Evolutionary conservation across 2,888 invertebrate genomes (phyloP).

Genomic region (Myathropa florea): DNA sequence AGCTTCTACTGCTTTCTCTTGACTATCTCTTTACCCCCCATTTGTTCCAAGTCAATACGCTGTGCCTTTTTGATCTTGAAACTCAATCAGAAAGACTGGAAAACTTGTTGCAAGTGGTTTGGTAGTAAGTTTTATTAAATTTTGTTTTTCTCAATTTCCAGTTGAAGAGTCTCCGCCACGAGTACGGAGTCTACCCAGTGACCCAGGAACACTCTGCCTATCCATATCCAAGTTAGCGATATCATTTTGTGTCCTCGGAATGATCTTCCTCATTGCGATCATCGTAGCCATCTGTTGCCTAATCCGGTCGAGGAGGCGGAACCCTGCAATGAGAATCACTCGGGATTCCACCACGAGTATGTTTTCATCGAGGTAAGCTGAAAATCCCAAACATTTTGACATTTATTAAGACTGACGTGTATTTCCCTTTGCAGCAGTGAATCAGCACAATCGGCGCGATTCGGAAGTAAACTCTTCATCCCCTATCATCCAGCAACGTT

Average conservation of each 20-base stretch:
- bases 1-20: too few species aligned
- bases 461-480: constrained; percentile 78
- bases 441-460: constrained; percentile 79
- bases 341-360: constrained; percentile 75
- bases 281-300: constrained; percentile 86
- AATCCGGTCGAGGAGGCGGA: constrained; percentile 82
- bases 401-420: neutral
- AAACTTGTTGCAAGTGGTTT: too few species aligned
- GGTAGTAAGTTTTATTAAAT: too few species aligned
- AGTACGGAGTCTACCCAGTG: constrained; percentile 75
- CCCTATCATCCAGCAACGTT: constrained; percentile 79
- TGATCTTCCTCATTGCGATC: constrained; percentile 87
- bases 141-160: constrained; percentile 59
- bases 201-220: constrained; percentile 83
- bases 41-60: too few species aligned
- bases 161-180: constrained; percentile 78
- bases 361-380: constrained; percentile 77
- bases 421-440: constrained; percentile 76
- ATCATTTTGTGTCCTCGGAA: constrained; percentile 87
- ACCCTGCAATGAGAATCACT: constrained; percentile 55
- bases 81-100: too few species aligned
- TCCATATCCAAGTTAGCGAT: constrained; percentile 89
- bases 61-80: too few species aligned
- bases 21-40: too few species aligned
- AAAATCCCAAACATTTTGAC: neutral